Evolutionary conservation across 1,140 invertebrate species (phyloP), one percentile per base, ranked within the genome.

Genomic region (Araneus ventricosus): DNA sequence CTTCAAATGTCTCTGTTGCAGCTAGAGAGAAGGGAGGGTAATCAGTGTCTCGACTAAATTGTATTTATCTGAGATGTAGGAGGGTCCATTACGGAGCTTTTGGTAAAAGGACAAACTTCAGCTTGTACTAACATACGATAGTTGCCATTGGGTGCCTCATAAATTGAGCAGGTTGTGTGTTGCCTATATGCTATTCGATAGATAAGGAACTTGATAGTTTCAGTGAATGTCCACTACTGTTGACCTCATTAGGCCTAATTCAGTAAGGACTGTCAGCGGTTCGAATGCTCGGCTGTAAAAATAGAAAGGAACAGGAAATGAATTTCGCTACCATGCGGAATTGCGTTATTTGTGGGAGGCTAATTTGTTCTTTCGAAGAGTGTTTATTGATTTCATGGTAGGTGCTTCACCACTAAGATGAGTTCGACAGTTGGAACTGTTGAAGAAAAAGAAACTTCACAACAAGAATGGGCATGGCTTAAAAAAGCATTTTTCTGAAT

Each of bases 51-150:
- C 61, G 10, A 39, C 61, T 70, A 88, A 88, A 88, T 88, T 88
- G 87, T 88, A 70, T 88, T 88, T 88, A 88, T 88, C 63, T 34
- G 84, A 70, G 34, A 88, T 67, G 87, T 87, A 87, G 87, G 87
- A 88, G 61, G 59, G 37, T 70, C 87, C 39, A 88, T 88, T 88
- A 88, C 59, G 87, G 41, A 70, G 87, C 87, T 67, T 70, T 70
- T 70, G 87, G 87, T 61, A 52, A 86, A 45, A n/a, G 61, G 87
- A 88, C 87, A 88, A 88, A 88, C 87, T 88, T 52, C 63, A 88
- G 87, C 63, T 70, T 88, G 63, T 88, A 67, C 87, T 41, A 88
- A 70, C 87, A 88, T 52, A 70, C 59, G 63, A 45, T 70, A 88
- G 87, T 88, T 88, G 87, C 57, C 61, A 34, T 67, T 70, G 37